Conservation (phyloP, 2,113 vertebrate genomes). For the Brachypodius melanocephalos region DNA sequence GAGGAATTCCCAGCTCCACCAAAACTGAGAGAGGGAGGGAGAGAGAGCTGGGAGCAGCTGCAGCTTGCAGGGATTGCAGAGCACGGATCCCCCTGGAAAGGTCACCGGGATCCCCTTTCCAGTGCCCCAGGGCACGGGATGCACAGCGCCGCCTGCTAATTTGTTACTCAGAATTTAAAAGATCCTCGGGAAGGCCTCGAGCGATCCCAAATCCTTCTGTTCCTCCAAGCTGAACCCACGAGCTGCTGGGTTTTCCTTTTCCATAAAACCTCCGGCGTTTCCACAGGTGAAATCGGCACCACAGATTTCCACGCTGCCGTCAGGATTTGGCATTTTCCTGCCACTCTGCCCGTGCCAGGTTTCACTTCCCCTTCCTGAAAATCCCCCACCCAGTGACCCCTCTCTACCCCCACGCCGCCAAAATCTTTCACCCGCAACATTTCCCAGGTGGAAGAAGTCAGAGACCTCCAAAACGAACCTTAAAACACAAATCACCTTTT, state of each 20-base stretch:
- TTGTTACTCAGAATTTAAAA: slow-evolving; percentile 17
- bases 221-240: rapidly evolving
- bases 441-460: background rate
- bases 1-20: slow-evolving; percentile 4
- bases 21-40: background rate
- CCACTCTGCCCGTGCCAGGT: rapidly evolving
- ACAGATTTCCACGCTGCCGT: rapidly evolving
- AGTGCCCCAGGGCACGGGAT: slow-evolving; percentile 42
- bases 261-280: rapidly evolving
- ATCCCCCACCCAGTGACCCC: background rate
- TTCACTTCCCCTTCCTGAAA: background rate
- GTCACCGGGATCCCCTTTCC: slow-evolving; percentile 74
- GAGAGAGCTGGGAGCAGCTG: slow-evolving; percentile 68
- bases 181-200: background rate
- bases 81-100: slow-evolving; percentile 59
- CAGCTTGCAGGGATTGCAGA: slow-evolving; percentile 55
- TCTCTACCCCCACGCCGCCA: background rate
- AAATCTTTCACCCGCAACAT: rapidly evolving
- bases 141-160: slow-evolving; percentile 45
- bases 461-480: background rate
- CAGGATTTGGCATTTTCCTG: background rate
- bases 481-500: rapidly evolving
- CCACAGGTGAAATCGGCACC: rapidly evolving
- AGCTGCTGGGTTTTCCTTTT: background rate
- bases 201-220: background rate